phyloP scores from a whole-genome alignment of 2,888 invertebrate species.

The Caenorhabditis becei region DNA sequence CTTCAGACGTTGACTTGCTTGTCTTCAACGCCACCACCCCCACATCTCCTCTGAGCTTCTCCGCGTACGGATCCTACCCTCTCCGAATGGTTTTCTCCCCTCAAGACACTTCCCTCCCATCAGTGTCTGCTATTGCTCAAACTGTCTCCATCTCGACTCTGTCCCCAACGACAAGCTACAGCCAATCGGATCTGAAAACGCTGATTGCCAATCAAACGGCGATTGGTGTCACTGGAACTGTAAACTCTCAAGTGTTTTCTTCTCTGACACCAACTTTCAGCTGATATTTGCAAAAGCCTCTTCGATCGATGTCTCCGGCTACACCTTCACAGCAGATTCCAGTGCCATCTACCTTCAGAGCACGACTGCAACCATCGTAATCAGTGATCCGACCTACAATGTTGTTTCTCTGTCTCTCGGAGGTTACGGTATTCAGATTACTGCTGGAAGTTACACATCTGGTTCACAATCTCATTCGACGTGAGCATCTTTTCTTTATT shows the following conservation, averaged over 20 bases:
- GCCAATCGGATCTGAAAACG: slow-evolving; percentile 24
- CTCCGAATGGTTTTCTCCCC: slow-evolving; percentile 52
- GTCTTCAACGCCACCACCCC: slow-evolving; percentile 29
- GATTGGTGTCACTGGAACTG: slow-evolving; percentile 38
- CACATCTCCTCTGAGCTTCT: slow-evolving; percentile 29
- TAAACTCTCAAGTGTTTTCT: too few relatives aligned
- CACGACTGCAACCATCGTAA: slow-evolving; percentile 15
- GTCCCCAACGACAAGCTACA: slow-evolving; percentile 36
- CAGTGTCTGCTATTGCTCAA: slow-evolving; percentile 38
- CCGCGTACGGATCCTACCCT: slow-evolving; percentile 13
- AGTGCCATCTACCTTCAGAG: slow-evolving; percentile 29
- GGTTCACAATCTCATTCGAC: slow-evolving; percentile 36
- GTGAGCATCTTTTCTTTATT: not conserved
- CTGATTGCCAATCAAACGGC: slow-evolving; percentile 11
- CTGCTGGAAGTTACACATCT: slow-evolving; percentile 54
- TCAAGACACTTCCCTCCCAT: slow-evolving; percentile 38
- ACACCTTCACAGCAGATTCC: slow-evolving; percentile 21
- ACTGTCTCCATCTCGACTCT: slow-evolving; percentile 51
- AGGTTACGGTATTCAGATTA: slow-evolving; percentile 59
- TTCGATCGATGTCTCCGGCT: slow-evolving; percentile 55
- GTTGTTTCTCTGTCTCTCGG: slow-evolving; percentile 44
- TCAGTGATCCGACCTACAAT: slow-evolving; percentile 45
- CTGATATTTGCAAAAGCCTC: slow-evolving; percentile 39
- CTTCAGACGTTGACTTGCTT: slow-evolving; percentile 47
- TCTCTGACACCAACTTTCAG: slow-evolving; percentile 2